Percentiles rank a stretch among this genome's conserved stretches.
Evolutionary conservation across 1,140 invertebrate genomes (phyloP).

Genomic region (Philotrypesis tridentata): DNA sequence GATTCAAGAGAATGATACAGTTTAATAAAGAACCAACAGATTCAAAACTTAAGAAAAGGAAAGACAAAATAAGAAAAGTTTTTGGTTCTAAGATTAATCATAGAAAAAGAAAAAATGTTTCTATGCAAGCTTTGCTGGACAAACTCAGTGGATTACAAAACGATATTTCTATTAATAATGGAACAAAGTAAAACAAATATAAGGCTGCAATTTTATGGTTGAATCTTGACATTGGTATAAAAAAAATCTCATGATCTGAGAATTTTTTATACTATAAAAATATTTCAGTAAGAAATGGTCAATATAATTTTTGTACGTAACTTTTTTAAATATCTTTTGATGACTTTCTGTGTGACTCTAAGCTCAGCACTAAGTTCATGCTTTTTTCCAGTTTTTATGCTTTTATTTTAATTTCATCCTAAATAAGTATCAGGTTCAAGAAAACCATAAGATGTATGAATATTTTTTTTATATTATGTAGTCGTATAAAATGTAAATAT

Average conservation of each 20-base stretch:
- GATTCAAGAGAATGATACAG: constrained; percentile 66
- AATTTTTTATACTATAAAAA: not conserved
- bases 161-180: constrained; percentile 34
- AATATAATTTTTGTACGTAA: not conserved
- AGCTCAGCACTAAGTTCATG: not conserved
- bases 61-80: constrained; percentile 63
- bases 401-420: not conserved
- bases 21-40: constrained; percentile 56
- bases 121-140: constrained; percentile 64
- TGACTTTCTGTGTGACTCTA: not conserved
- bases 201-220: constrained; percentile 26
- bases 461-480: not conserved
- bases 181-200: constrained; percentile 14
- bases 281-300: not conserved
- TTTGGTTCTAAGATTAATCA: constrained; percentile 60
- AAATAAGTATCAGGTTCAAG: too few relatives aligned
- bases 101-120: constrained; percentile 51
- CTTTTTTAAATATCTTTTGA: not conserved
- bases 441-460: not conserved
- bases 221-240: not conserved
- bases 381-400: not conserved
- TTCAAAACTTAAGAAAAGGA: constrained; percentile 66
- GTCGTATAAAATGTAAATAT: not conserved
- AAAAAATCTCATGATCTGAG: not conserved
- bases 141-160: constrained; percentile 62